Percentiles rank a stretch among this genome's conserved stretches.
Evolutionary conservation across 2,888 invertebrate genomes (phyloP).

Genomic region (Leptinotarsa rubiginosa): DNA sequence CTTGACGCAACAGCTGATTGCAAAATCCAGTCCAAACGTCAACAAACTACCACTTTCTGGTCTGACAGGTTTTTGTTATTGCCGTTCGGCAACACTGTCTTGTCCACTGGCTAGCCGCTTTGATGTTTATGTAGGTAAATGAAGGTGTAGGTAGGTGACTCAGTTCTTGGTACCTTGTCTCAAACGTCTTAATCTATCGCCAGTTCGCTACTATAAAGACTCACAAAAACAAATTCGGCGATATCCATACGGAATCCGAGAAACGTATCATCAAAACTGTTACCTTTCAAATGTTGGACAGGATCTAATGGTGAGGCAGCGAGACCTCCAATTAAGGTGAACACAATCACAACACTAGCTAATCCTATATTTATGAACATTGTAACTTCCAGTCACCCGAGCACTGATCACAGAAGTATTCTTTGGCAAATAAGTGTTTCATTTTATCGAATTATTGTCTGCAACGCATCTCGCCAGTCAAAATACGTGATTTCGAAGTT

Average conservation of each 20-base stretch:
- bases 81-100: background rate
- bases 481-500: slow-evolving; percentile 1
- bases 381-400: slow-evolving; percentile 52
- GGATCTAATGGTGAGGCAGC: slow-evolving; percentile 59
- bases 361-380: slow-evolving; percentile 54
- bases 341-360: slow-evolving; percentile 56
- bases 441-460: slow-evolving; percentile 46
- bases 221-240: too few relatives aligned
- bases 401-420: slow-evolving; percentile 51
- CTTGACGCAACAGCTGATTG: background rate
- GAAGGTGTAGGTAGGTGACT: slow-evolving; percentile 14
- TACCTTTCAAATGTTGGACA: slow-evolving; percentile 56
- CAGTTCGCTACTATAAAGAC: too few relatives aligned
- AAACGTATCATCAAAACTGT: slow-evolving; percentile 4
- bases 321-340: slow-evolving; percentile 54
- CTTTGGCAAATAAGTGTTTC: slow-evolving; percentile 51
- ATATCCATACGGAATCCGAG: background rate
- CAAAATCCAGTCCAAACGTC: background rate
- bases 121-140: slow-evolving; percentile 1
- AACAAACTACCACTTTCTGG: background rate
- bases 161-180: background rate
- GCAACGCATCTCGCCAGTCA: slow-evolving; percentile 36
- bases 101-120: background rate
- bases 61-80: background rate
- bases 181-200: background rate